phyloP scores from a whole-genome alignment of 2,797 vertebrate genomes.

The Pangasius krempfi region DNA sequence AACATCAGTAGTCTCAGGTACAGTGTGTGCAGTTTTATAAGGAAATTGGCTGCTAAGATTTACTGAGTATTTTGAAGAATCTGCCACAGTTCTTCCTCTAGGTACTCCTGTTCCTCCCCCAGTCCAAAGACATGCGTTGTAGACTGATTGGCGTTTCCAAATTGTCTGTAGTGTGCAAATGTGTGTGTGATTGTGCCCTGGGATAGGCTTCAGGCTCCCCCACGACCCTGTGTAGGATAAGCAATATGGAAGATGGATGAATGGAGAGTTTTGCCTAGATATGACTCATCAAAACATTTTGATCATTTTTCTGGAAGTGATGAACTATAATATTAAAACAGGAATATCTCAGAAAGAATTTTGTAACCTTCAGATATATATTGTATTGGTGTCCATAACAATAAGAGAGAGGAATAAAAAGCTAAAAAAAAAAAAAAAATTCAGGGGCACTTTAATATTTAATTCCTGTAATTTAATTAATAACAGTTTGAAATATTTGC shows the following conservation, averaged over 20 bases:
- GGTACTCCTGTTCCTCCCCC: too few relatives aligned
- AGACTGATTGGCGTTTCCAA: too few relatives aligned
- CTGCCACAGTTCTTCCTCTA: not conserved
- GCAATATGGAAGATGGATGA: too few relatives aligned
- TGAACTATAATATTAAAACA: not conserved
- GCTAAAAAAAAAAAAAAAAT: not conserved
- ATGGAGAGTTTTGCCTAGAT: not conserved
- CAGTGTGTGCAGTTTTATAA: not conserved
- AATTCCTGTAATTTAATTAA: not conserved
- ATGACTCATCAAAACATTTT: not conserved
- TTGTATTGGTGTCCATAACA: not conserved
- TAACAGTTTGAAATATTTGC: not conserved
- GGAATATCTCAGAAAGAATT: not conserved
- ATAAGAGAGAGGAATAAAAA: not conserved
- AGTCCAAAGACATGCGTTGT: too few relatives aligned
- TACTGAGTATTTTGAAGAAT: not conserved
- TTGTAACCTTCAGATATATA: not conserved
- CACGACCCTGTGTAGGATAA: too few relatives aligned
- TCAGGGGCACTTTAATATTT: not conserved
- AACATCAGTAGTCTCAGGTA: not conserved
- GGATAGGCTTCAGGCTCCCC: too few relatives aligned
- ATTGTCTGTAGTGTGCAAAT: too few relatives aligned
- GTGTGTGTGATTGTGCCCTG: too few relatives aligned
- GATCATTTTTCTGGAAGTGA: not conserved
- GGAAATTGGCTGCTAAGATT: not conserved